Conservation (phyloP, 2,113 vertebrate species). For the Sceloporus tristichus region DNA sequence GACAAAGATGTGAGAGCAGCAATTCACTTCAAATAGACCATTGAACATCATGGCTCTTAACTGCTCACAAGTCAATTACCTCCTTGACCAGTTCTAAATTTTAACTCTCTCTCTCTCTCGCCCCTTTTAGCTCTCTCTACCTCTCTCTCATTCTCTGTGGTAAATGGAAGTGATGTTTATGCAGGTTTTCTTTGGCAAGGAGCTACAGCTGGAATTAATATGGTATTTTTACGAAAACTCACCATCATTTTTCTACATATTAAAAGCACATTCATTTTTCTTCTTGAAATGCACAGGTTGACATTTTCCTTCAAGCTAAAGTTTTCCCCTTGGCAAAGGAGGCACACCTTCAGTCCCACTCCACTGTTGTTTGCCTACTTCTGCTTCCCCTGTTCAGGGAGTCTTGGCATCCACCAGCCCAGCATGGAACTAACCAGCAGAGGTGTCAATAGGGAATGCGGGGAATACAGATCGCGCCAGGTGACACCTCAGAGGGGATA, state of each 20-base stretch:
- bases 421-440: too few relatives aligned
- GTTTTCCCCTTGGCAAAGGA: background rate
- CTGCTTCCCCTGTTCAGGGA: too few relatives aligned
- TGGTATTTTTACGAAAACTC: background rate
- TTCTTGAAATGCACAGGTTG: too few relatives aligned
- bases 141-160: too few relatives aligned
- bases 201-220: conserved; percentile 2
- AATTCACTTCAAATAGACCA: conserved; percentile 15
- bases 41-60: conserved; percentile 16
- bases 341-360: background rate
- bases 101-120: background rate
- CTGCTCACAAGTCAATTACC: conserved; percentile 12
- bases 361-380: too few relatives aligned
- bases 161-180: background rate
- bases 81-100: conserved; percentile 3
- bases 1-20: conserved; percentile 15
- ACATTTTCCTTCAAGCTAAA: background rate
- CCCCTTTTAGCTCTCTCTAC: background rate
- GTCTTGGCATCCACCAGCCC: too few relatives aligned
- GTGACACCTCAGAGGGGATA: too few relatives aligned
- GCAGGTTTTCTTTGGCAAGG: background rate
- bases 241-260: background rate
- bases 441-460: too few relatives aligned
- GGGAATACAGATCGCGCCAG: too few relatives aligned
- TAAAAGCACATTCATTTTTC: background rate